Evolutionary conservation across 1,140 invertebrate species (phyloP), one percentile per base, ranked within the genome.

Genomic region (Popillia japonica): DNA sequence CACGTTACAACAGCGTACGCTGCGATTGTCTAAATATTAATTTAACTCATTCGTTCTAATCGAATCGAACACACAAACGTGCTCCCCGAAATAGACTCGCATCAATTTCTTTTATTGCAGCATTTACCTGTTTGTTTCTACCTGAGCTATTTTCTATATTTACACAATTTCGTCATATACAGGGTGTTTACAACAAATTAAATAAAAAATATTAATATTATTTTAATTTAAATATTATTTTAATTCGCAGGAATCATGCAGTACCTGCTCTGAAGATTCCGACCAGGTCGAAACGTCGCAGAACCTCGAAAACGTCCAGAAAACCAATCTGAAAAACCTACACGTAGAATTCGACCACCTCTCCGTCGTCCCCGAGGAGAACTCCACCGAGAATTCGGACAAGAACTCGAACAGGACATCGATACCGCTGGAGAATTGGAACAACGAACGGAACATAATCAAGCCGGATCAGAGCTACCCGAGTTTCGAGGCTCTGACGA

Each of bases 321-420:
- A 85, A 78, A 87, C 84, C 48, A 84, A 84, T 78, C 61, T 86
- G 75, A 82, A 83, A 68, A 84, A 88, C 22, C 81, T 90, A 22
- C 87, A 88, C 68, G 89, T 91, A 76, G 91, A 93, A 80, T 94
- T 93, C 82, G 93, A 95, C 83, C 92, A 93, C 85, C 88, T 94
- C 22, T 93, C 92, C 34, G 90, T 94, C 0, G 93, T 95, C 0
- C 91, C 92, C 0, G 93, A 94, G 81, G 93, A 94, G 82, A 92
- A 90, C 14, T 86, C 83, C 77, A 89, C 88, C 75, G 83, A 89
- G 83, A 88, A 91, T 84, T 89, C 90, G 81, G 89, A 89, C 59
- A 82, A 82, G 59, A 84, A 80, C 64, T 85, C 78, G 42, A 78
- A 61, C 23, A 78, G 81, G 23, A 22, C 78, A 40, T 75, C 77